A percentile compares a stretch with the other conserved stretches of the same genome.
Evolutionary conservation across 2,888 invertebrate species (phyloP).

Genomic region (Mythimna albipuncta): DNA sequence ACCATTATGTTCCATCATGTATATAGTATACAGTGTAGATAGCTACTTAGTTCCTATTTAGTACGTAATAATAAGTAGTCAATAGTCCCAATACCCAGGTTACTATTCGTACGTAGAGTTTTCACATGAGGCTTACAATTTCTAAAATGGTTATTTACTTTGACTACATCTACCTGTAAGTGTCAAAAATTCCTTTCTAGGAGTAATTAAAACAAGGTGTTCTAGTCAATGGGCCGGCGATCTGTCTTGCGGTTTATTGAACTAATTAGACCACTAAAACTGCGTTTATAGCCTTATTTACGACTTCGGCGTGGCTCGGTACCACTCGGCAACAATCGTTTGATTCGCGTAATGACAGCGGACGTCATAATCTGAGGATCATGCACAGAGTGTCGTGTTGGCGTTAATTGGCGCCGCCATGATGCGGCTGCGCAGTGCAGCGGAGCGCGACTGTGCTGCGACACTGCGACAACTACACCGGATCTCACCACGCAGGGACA

Average conservation of each 20-base stretch:
- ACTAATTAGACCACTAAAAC: constrained; percentile 45
- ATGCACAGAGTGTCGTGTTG: constrained; percentile 44
- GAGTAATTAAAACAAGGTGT: constrained; percentile 41
- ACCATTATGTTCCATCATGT: not conserved
- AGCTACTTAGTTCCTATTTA: not conserved
- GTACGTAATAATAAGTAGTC: not conserved
- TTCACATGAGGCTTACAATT: not conserved
- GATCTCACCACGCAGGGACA: not conserved
- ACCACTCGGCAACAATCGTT: constrained; percentile 18
- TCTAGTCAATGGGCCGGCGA: constrained; percentile 26
- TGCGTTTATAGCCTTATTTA: constrained; percentile 39
- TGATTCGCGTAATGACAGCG: constrained; percentile 43
- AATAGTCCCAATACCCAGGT: not conserved
- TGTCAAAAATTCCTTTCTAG: not conserved
- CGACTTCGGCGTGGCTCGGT: constrained; percentile 14
- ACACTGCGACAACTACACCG: constrained; percentile 47
- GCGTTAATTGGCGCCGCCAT: constrained; percentile 55
- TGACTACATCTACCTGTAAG: not conserved
- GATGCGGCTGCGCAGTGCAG: constrained; percentile 25
- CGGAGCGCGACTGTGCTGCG: constrained; percentile 50
- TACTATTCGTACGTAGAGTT: not conserved
- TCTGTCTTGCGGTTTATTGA: constrained; percentile 43
- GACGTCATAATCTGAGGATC: constrained; percentile 56
- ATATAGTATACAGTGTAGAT: not conserved
- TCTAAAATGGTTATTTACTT: not conserved